Percentiles rank a stretch among this genome's conserved stretches.
Evolutionary conservation across 1,140 invertebrate species (phyloP).

Genomic region (Drosophila nikananu): DNA sequence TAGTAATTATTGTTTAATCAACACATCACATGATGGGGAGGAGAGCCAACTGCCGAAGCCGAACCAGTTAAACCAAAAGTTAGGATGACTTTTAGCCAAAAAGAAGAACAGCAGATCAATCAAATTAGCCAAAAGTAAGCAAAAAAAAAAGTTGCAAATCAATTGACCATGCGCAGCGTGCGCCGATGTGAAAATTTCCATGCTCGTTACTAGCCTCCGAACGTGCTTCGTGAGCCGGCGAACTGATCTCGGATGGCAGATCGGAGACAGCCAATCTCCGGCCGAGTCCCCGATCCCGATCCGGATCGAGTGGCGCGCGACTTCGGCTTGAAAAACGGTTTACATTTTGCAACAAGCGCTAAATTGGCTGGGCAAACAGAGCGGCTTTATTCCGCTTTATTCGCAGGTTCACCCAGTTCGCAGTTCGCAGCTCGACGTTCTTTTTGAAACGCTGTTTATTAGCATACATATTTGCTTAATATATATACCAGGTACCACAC

Average conservation of each 20-base stretch:
- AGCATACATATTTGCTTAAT: constrained; percentile 76
- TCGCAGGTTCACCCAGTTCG: constrained; percentile 53
- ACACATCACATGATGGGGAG: constrained; percentile 47
- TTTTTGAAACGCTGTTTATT: constrained; percentile 71
- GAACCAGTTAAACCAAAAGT: constrained; percentile 50
- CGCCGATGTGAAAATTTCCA: constrained; percentile 53
- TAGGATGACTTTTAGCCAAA: neutral
- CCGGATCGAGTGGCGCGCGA: constrained; percentile 52
- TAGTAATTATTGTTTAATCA: constrained; percentile 59
- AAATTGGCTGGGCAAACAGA: constrained; percentile 73
- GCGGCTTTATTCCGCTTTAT: constrained; percentile 46
- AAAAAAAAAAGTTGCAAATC: constrained; percentile 59
- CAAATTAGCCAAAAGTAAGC: constrained; percentile 48
- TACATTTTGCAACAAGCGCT: constrained; percentile 76
- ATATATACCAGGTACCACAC: constrained; percentile 41
- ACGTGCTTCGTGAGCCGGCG: constrained; percentile 10
- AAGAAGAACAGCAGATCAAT: constrained; percentile 38
- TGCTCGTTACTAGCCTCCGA: constrained; percentile 48
- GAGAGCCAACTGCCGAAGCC: constrained; percentile 27
- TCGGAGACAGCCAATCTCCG: constrained; percentile 27
- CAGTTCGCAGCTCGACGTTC: constrained; percentile 48
- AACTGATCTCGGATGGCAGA: constrained; percentile 20
- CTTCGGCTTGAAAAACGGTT: constrained; percentile 73
- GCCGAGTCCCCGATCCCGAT: constrained; percentile 23
- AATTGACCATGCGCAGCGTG: constrained; percentile 57